A percentile compares a stretch with the other conserved stretches of the same genome.
phyloP scores from a whole-genome alignment of 2,113 vertebrate genomes.

The Mystacornis crossleyi region DNA sequence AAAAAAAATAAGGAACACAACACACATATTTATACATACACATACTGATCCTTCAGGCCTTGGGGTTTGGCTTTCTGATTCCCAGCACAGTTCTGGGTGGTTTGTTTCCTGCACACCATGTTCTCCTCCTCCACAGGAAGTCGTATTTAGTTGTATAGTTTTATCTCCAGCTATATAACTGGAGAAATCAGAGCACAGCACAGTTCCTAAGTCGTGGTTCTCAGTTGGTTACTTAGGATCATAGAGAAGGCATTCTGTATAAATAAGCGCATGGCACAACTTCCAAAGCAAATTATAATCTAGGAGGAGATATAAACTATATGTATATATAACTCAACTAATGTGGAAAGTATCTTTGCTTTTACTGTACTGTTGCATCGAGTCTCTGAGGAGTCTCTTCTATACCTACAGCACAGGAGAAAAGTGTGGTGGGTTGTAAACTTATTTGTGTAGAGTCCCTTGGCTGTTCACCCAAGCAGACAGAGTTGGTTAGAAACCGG shows the following conservation, averaged over 20 bases:
- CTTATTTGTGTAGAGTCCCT: not conserved
- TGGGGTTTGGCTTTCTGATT: not conserved
- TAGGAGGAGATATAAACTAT: not conserved
- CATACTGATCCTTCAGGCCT: not conserved
- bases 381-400: not conserved
- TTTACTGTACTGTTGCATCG: not conserved
- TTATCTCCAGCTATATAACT: not conserved
- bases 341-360: not conserved
- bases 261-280: not conserved
- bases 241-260: not conserved
- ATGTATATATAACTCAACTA: not conserved
- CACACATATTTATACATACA: not conserved
- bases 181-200: not conserved
- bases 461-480: not conserved
- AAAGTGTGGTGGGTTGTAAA: not conserved
- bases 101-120: not conserved
- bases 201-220: accelerated
- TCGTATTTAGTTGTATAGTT: not conserved
- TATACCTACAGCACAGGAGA: not conserved
- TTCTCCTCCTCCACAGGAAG: not conserved
- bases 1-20: not conserved
- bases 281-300: not conserved
- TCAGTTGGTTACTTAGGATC: not conserved
- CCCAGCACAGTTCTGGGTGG: not conserved
- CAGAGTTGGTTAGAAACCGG: not conserved